phyloP scores from a whole-genome alignment of 2,888 invertebrate species.

The Brachypalpus laphriformis region DNA sequence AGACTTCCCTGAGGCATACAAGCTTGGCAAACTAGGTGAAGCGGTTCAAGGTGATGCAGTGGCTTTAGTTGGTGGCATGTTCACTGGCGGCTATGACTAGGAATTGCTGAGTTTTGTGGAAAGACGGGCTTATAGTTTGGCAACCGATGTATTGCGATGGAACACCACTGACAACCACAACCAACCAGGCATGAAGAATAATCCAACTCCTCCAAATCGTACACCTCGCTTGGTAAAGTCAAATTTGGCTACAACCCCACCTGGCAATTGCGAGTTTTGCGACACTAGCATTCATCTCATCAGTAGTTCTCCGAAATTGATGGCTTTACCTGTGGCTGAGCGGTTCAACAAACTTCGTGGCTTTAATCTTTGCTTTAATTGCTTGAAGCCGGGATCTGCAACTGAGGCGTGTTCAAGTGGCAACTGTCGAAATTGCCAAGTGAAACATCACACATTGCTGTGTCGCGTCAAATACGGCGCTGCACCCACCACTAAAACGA shows the following conservation, averaged over 20 bases:
- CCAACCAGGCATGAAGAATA: slow-evolving; percentile 8
- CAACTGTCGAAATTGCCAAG: slow-evolving; percentile 30
- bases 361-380: slow-evolving; percentile 23
- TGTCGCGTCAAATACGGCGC: not conserved
- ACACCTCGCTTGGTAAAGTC: slow-evolving; percentile 2
- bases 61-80: not conserved
- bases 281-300: slow-evolving; percentile 5
- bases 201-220: not conserved
- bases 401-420: slow-evolving; percentile 22
- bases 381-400: slow-evolving; percentile 10
- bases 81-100: no score
- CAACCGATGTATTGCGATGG: slow-evolving; percentile 20
- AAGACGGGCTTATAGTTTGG: slow-evolving; percentile 37
- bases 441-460: no score
- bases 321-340: no score
- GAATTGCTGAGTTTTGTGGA: slow-evolving; percentile 31
- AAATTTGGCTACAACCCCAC: slow-evolving; percentile 14
- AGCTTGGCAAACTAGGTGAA: slow-evolving; percentile 37
- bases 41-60: slow-evolving; percentile 42
- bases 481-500: not conserved
- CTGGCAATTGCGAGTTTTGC: slow-evolving; percentile 34
- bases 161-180: not conserved
- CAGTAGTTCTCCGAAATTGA: slow-evolving; percentile 7
- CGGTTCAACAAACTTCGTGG: slow-evolving; percentile 15
- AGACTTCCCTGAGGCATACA: slow-evolving; percentile 43